phyloP scores from a whole-genome alignment of 2,113 vertebrate genomes.

The Oncorhynchus kisutch region DNA sequence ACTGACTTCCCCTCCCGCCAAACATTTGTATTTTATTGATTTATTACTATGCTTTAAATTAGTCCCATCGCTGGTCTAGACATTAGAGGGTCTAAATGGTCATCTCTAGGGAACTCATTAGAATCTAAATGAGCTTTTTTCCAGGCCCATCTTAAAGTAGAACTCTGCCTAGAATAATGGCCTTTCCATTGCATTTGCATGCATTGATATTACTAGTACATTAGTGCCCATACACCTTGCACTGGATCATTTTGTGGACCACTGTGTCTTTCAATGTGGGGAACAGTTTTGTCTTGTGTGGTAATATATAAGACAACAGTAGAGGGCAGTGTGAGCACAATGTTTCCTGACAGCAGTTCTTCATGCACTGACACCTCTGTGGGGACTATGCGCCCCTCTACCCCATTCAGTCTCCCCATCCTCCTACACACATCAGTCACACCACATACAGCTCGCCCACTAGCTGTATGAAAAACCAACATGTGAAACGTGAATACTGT shows the following conservation, averaged over 20 bases:
- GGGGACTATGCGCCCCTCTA: no score
- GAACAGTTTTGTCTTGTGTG: neutral
- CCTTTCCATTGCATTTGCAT: neutral
- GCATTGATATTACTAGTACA: no score
- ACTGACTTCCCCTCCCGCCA: no score
- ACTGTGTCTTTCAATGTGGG: no score
- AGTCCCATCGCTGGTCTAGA: neutral
- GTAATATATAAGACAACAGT: conserved; percentile 36
- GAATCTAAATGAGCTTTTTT: neutral
- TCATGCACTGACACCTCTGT: no score
- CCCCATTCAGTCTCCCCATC: no score
- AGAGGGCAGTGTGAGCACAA: conserved; percentile 65
- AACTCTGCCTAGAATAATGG: neutral
- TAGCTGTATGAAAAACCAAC: neutral
- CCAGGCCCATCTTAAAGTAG: conserved; percentile 11
- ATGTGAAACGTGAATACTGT: neutral
- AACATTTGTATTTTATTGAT: no score
- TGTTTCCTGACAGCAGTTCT: neutral
- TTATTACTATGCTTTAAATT: no score
- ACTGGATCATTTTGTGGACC: no score
- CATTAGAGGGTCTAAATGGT: neutral
- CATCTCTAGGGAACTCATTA: conserved; percentile 39
- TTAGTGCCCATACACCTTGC: no score
- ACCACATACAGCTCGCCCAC: neutral
- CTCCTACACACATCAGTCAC: neutral